A percentile compares a stretch with the other conserved stretches of the same genome.
Evolutionary conservation across 2,113 vertebrate genomes (phyloP).

Genomic region (Notothenia rossii): DNA sequence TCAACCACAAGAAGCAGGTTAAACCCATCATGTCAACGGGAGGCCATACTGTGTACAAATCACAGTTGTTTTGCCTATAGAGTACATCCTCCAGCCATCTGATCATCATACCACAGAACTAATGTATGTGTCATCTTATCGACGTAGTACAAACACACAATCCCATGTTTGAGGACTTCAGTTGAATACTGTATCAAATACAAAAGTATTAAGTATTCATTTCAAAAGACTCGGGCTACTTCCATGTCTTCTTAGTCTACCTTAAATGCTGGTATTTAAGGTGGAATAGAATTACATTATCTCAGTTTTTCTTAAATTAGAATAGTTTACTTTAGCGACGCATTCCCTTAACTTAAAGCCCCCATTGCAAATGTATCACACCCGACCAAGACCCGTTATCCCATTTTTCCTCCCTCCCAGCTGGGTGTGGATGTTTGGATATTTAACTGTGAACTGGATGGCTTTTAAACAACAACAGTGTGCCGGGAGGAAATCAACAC

Average conservation of each 20-base stretch:
- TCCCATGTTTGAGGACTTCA: neutral
- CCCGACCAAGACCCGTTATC: neutral
- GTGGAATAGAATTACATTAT: neutral
- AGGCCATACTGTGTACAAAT: neutral
- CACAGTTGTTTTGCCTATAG: neutral
- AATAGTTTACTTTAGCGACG: neutral
- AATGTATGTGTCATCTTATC: neutral
- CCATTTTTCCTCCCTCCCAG: neutral
- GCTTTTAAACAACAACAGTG: neutral
- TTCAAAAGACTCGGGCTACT: too few species aligned
- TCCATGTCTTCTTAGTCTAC: too few species aligned
- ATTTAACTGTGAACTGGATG: conserved; percentile 6
- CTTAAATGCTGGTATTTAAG: neutral
- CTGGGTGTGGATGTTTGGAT: neutral
- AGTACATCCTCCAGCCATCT: neutral
- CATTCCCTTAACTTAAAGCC: neutral
- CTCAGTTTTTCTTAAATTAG: neutral
- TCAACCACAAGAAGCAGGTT: neutral
- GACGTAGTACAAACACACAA: neutral
- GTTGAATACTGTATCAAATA: too few species aligned
- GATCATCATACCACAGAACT: neutral
- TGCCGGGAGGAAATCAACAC: neutral
- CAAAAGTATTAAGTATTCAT: too few species aligned
- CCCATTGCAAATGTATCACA: neutral
- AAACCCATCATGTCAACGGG: neutral